Conservation (phyloP, 2,797 vertebrate species). For the Brachyalestes nurse region DNA sequence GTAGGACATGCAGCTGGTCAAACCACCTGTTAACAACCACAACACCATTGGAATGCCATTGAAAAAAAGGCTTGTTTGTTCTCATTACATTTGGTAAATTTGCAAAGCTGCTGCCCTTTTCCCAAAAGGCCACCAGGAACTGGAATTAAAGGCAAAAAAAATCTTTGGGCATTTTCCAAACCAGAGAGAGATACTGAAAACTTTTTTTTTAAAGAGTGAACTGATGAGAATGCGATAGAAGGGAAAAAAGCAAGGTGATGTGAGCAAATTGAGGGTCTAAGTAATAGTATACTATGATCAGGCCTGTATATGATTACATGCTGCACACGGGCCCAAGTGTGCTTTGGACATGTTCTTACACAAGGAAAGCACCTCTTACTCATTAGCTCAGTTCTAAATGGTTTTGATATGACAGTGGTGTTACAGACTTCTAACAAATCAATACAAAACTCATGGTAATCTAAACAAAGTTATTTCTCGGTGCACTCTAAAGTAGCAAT, state of each 20-base stretch:
- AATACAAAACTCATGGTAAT: background rate
- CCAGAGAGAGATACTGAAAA: constrained; percentile 26
- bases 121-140: constrained; percentile 37
- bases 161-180: constrained; percentile 34
- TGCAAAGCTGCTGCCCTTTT: constrained; percentile 25
- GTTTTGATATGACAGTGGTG: no score
- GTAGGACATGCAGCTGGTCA: constrained; percentile 56
- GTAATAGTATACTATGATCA: constrained; percentile 13
- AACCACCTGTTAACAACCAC: constrained; percentile 59
- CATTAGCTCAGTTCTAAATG: background rate
- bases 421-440: no score
- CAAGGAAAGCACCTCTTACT: background rate
- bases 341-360: background rate
- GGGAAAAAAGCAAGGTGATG: constrained; percentile 12
- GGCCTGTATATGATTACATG: background rate
- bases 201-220: background rate
- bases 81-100: constrained; percentile 36
- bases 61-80: constrained; percentile 49
- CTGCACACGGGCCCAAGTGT: background rate
- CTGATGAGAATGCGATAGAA: constrained; percentile 19
- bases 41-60: constrained; percentile 47
- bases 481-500: background rate
- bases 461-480: no score
- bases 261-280: background rate
- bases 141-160: constrained; percentile 23